Evolutionary conservation across 2,888 invertebrate species (phyloP).

Genomic region (Cyrtodaria siliqua): DNA sequence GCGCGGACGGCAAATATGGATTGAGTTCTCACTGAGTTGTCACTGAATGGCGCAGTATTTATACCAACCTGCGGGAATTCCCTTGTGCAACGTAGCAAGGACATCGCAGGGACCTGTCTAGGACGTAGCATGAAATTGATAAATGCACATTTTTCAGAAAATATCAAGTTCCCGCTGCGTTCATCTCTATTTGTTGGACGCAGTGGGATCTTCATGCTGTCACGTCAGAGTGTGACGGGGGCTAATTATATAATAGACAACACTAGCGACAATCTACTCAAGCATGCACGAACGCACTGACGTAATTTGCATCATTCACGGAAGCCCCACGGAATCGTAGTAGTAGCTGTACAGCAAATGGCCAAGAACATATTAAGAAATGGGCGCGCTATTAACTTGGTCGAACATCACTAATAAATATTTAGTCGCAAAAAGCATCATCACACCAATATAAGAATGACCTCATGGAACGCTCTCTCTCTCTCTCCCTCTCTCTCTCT

Average conservation of each 20-base stretch:
- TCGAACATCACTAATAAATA: constrained; percentile 63
- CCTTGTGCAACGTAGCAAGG: too few relatives aligned
- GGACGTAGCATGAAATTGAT: constrained; percentile 4
- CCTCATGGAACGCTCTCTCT: constrained; percentile 22
- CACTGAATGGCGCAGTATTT: too few relatives aligned
- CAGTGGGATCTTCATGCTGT: too few relatives aligned
- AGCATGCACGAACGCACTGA: constrained; percentile 17
- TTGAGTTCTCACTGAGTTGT: too few relatives aligned
- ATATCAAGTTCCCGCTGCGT: constrained; percentile 15
- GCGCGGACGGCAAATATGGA: too few relatives aligned
- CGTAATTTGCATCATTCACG: neutral
- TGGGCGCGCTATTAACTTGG: constrained; percentile 49
- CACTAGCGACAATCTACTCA: constrained; percentile 22
- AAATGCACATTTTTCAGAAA: constrained; percentile 7
- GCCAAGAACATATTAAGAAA: constrained; percentile 10
- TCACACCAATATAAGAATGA: constrained; percentile 60
- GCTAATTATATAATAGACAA: too few relatives aligned
- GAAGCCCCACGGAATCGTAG: neutral
- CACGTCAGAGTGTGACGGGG: too few relatives aligned
- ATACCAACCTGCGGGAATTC: too few relatives aligned
- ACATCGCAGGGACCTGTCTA: constrained; percentile 43
- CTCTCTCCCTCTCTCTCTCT: too few relatives aligned
- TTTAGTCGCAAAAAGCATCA: constrained; percentile 61
- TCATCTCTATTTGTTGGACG: constrained; percentile 23
- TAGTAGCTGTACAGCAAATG: constrained; percentile 1